These are phyloP conservation scores for Dipodomys merriami DNA, from an alignment of 2,113 vertebrate genomes.

Conservation along the genomic window DNA sequence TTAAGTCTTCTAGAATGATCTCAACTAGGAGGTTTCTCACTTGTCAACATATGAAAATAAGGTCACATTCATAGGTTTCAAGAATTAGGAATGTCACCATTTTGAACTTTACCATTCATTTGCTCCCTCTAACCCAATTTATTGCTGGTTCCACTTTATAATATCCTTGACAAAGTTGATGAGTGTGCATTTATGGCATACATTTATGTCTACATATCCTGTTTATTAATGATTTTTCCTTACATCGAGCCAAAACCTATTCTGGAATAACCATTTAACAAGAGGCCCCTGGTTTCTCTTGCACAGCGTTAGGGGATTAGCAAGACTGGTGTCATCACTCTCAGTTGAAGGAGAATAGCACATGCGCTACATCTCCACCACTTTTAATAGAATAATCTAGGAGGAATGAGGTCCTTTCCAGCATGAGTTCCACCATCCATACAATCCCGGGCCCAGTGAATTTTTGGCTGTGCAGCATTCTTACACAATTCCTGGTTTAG, in stretches of 20 bases:
- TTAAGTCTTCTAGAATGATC: not conserved
- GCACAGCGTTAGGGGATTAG: not conserved
- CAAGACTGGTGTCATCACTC: not conserved
- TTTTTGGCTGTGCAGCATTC: not conserved
- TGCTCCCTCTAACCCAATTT: not conserved
- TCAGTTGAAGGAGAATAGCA: not conserved
- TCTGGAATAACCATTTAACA: not conserved
- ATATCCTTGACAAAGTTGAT: not conserved
- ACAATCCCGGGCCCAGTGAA: not conserved
- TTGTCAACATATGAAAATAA: not conserved
- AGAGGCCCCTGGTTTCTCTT: not conserved
- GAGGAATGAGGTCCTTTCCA: not conserved
- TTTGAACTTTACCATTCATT: not conserved
- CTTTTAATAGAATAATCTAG: not conserved
- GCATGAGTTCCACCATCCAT: not conserved
- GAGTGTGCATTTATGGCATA: not conserved
- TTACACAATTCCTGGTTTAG: not conserved
- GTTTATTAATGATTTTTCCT: conserved; percentile 19
- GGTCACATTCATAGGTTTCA: not conserved
- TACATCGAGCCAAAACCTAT: not conserved
- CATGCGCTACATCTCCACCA: not conserved
- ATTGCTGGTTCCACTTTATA: not conserved
- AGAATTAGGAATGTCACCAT: not conserved
- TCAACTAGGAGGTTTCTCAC: conserved; percentile 11
- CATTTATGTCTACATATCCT: not conserved